These are phyloP conservation scores for Piscicola geometra DNA, from an alignment of 2,888 invertebrate genomes.

Conservation along the genomic window DNA sequence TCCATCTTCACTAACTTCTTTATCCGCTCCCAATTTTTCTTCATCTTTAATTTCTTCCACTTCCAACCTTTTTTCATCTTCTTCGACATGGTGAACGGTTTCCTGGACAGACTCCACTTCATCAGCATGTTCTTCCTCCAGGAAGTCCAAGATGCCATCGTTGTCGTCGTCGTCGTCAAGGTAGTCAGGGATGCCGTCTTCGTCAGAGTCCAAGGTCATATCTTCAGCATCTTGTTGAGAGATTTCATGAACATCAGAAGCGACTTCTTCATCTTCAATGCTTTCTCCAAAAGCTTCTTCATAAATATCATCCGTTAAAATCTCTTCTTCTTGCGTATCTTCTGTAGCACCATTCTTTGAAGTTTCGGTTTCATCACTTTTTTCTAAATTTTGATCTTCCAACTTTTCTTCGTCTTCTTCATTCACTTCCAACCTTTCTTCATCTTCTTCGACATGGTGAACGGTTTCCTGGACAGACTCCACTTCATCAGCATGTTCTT, in stretches of 20 bases:
- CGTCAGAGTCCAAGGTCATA: conserved; percentile 36
- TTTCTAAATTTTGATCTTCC: background rate
- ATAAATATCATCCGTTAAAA: no score
- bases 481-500: background rate
- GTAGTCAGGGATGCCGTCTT: conserved; percentile 39
- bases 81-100: conserved; percentile 47
- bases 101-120: conserved; percentile 44
- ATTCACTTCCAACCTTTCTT: conserved; percentile 40
- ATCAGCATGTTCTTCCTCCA: conserved; percentile 40
- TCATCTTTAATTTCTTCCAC: conserved; percentile 45
- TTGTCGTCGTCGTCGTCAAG: conserved; percentile 40
- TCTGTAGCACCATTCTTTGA: no score
- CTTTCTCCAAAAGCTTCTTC: no score
- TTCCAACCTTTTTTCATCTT: conserved; percentile 44
- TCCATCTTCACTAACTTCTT: conserved; percentile 41
- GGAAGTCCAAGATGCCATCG: conserved; percentile 42
- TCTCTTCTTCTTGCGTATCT: no score
- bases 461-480: background rate
- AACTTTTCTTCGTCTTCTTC: background rate
- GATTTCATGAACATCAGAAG: no score
- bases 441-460: conserved; percentile 34
- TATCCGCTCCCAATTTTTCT: conserved; percentile 40
- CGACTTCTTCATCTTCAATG: background rate
- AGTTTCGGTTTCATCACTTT: background rate
- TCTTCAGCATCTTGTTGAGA: conserved; percentile 33